A percentile compares a stretch with the other conserved stretches of the same genome.
These are phyloP conservation scores for Drosophila melanica DNA, from an alignment of 1,140 invertebrate genomes.

Conservation along the genomic window DNA sequence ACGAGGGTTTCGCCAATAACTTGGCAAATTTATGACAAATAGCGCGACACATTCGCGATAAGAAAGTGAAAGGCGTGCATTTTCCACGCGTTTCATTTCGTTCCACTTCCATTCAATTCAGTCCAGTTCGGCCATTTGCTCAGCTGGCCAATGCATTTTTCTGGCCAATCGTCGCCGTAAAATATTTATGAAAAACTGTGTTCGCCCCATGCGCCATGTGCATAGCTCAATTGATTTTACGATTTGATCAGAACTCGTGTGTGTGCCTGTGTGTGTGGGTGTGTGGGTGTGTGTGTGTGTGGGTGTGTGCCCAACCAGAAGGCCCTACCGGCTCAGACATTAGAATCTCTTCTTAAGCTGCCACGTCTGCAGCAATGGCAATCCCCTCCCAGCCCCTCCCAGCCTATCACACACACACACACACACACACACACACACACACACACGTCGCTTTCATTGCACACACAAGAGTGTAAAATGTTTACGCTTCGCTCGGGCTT, in stretches of 20 bases:
- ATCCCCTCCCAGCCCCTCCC: neutral
- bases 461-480: slow-evolving; percentile 80
- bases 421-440: slow-evolving; percentile 19
- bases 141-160: slow-evolving; percentile 7
- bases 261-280: neutral
- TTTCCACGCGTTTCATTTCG: slow-evolving; percentile 1
- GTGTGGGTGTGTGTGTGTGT: neutral
- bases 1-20: slow-evolving; percentile 66
- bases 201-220: slow-evolving; percentile 11
- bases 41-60: slow-evolving; percentile 62
- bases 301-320: neutral
- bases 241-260: slow-evolving; percentile 1
- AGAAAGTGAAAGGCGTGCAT: slow-evolving; percentile 72
- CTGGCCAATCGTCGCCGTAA: slow-evolving; percentile 15
- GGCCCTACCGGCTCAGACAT: slow-evolving; percentile 39
- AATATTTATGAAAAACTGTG: slow-evolving; percentile 34
- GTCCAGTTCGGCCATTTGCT: neutral
- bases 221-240: slow-evolving; percentile 57
- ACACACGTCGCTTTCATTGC: slow-evolving; percentile 69
- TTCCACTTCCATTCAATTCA: neutral
- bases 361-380: slow-evolving; percentile 33
- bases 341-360: slow-evolving; percentile 35
- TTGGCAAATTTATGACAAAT: slow-evolving; percentile 77
- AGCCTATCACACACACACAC: slow-evolving; percentile 11
- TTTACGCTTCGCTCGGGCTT: slow-evolving; percentile 74